These are phyloP conservation scores for Oplegnathus fasciatus DNA, from an alignment of 2,113 vertebrate genomes.

Conservation along the genomic window DNA sequence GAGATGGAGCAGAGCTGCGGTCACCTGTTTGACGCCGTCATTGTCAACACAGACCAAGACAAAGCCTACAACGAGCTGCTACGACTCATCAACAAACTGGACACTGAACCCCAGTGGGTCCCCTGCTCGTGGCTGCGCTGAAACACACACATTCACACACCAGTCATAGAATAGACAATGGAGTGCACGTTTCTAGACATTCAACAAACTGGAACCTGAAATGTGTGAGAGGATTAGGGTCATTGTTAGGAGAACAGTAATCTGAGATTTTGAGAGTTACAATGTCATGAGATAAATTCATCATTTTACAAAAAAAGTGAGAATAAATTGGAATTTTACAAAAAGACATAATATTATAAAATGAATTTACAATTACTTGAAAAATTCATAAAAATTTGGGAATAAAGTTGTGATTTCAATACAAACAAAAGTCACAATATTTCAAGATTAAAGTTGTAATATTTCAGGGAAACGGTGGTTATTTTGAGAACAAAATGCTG, in stretches of 20 bases:
- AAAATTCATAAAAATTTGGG: not conserved
- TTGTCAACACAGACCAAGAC: slow-evolving; percentile 96
- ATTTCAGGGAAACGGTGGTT: not conserved
- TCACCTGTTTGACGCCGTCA: slow-evolving; percentile 95
- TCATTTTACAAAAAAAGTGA: not conserved
- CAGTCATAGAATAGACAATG: not conserved
- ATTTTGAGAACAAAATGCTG: not conserved
- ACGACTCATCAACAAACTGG: slow-evolving; percentile 97
- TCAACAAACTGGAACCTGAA: slow-evolving; percentile 28
- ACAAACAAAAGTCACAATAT: not conserved
- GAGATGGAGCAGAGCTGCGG: slow-evolving; percentile 99
- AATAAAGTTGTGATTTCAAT: not conserved
- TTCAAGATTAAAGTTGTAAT: not conserved
- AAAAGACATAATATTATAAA: not conserved
- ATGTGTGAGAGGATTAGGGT: not conserved
- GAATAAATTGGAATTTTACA: not conserved
- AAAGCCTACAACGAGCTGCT: slow-evolving; percentile 94
- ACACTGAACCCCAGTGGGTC: slow-evolving; percentile 99
- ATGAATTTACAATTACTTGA: not conserved
- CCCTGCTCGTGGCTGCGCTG: slow-evolving; percentile 95
- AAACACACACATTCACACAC: slow-evolving; percentile 42
- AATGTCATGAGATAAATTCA: not conserved
- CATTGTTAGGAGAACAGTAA: not conserved
- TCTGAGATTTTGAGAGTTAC: not conserved
- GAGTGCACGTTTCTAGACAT: slow-evolving; percentile 2